Percentiles rank a stretch among this genome's conserved stretches.
These are phyloP conservation scores for Lepus europaeus DNA, from an alignment of 2,113 vertebrate genomes.

Conservation along the genomic window DNA sequence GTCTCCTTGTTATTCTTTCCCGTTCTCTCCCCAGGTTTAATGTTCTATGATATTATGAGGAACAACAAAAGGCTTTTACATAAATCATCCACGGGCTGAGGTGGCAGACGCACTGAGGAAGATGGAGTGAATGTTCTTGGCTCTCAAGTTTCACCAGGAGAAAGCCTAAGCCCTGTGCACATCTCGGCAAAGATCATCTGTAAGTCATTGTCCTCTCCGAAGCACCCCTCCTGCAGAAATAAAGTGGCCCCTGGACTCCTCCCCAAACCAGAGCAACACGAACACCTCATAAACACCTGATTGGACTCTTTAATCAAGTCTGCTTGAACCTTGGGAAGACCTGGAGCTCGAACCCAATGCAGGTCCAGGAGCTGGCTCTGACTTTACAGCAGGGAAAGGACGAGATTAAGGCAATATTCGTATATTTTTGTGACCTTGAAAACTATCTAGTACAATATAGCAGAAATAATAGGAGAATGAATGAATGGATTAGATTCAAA, in stretches of 20 bases:
- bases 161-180: slow-evolving; percentile 49
- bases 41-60: slow-evolving; percentile 67
- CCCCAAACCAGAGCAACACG: background rate
- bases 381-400: background rate
- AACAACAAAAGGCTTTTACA: slow-evolving; percentile 67
- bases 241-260: background rate
- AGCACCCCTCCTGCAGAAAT: slow-evolving; percentile 16
- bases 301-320: background rate
- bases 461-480: background rate
- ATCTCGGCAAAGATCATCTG: slow-evolving; percentile 20
- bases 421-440: background rate
- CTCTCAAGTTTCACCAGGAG: background rate
- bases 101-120: background rate
- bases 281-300: background rate
- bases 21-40: slow-evolving; percentile 45
- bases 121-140: slow-evolving; percentile 29
- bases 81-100: slow-evolving; percentile 42
- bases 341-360: background rate
- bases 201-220: background rate
- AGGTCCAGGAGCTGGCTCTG: background rate
- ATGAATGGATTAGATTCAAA: background rate
- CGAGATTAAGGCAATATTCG: background rate
- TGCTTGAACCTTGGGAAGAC: background rate
- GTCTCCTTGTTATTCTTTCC: slow-evolving; percentile 28
- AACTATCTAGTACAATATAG: background rate